Evolutionary conservation across 2,797 vertebrate species (phyloP), one percentile per base, ranked within the genome.

Genomic region (Scolopax bukidnonensis): DNA sequence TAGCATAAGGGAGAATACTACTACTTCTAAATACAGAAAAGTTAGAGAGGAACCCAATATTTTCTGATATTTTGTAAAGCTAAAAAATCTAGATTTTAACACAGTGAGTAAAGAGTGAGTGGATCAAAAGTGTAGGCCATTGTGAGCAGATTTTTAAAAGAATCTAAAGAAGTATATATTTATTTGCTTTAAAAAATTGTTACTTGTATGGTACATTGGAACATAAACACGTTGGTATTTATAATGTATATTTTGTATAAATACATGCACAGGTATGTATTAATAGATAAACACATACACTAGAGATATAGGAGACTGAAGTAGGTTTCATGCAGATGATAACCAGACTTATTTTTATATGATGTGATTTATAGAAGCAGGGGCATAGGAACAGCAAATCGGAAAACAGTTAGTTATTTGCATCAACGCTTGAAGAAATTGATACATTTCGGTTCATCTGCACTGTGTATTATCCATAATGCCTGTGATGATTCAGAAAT

Each of bases 401-500:
- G 54, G 73, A 81, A 85, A 89, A 32, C 5, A 40, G 41, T 45
- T 11, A 28, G 9, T 38, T 73, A 61, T 45, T 84, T 84, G 51
- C 60, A 82, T 24, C 24, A 90, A 21, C 16, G 50, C 17, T 36
- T 20, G 61, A 21, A 84, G 69, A 87, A 87, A 25, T 20, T 70
- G 56, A 27, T 3, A 38, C 0, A 0, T 4, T 8, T 38, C 57
- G 56, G 48, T 4, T 48, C 12, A 74, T 61, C 54, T 88, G 38
- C 60, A 57, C 5, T 13, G 21, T 11, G 9, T 45, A 51, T 32
- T 45, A 53, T 59, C 12, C 25, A 30, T 12, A 51, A 14, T 2
- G 30, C 13, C 36, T 70, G 30, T 36, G 32, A 74, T 21, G 64
- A 93, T 30, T 51, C 47, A 77, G 68, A 69, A 85, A 43, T 1